phyloP scores from a whole-genome alignment of 2,888 invertebrate genomes.

The Xestia sexstrigata region DNA sequence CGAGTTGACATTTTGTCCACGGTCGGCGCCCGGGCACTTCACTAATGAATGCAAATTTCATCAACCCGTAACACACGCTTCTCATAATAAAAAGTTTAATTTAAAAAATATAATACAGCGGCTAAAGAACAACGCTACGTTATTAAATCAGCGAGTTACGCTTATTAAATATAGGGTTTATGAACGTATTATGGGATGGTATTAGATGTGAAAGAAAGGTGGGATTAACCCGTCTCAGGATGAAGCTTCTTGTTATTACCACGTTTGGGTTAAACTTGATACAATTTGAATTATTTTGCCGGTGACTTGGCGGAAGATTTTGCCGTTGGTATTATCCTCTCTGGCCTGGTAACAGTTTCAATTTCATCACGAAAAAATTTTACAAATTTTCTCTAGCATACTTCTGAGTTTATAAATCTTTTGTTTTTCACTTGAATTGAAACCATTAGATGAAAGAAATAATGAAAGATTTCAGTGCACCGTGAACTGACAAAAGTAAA shows the following conservation, averaged over 20 bases:
- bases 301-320: conserved; percentile 1
- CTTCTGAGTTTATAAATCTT: background rate
- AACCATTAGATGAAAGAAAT: background rate
- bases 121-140: conserved; percentile 63
- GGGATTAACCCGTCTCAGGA: conserved; percentile 35
- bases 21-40: conserved; percentile 72
- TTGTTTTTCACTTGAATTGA: background rate
- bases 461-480: background rate
- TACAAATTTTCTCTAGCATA: background rate
- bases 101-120: conserved; percentile 69
- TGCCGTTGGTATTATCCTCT: background rate
- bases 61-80: conserved; percentile 80
- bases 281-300: conserved; percentile 13
- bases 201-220: conserved; percentile 28
- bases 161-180: conserved; percentile 61
- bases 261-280: conserved; percentile 10
- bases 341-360: background rate
- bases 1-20: conserved; percentile 70
- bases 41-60: conserved; percentile 88
- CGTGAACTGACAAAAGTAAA: no score
- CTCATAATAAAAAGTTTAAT: conserved; percentile 80
- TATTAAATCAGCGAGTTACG: conserved; percentile 70
- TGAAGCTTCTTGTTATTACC: conserved; percentile 31
- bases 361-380: background rate
- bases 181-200: conserved; percentile 42